Percentiles rank a stretch among this genome's conserved stretches.
These are phyloP conservation scores for Rhinopithecus roxellana DNA, from an alignment of 2,113 vertebrate species.

Conservation along the genomic window DNA sequence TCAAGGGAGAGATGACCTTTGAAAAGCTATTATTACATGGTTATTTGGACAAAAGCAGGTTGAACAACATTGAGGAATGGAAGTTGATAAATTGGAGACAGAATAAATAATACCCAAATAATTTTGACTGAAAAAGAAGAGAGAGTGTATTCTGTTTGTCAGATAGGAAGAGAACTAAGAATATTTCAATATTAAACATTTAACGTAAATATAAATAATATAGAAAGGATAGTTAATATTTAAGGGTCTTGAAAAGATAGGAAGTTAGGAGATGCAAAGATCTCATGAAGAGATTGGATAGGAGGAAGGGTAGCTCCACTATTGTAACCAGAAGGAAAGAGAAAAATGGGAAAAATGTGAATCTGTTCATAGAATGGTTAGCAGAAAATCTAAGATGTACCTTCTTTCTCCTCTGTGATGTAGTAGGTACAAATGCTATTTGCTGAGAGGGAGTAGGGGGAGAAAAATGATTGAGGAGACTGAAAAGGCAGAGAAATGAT, in stretches of 20 bases:
- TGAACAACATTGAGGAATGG: background rate
- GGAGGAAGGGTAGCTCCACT: background rate
- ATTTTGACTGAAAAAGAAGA: background rate
- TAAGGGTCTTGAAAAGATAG: background rate
- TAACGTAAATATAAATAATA: background rate
- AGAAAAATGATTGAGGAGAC: background rate
- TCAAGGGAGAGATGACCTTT: background rate
- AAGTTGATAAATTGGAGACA: background rate
- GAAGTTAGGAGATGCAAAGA: background rate
- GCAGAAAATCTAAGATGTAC: background rate
- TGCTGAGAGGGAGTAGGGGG: background rate
- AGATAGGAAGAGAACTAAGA: background rate
- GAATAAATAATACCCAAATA: background rate
- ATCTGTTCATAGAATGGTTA: background rate
- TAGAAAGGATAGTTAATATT: background rate
- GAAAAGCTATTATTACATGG: background rate
- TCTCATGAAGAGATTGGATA: background rate
- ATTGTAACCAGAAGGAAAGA: background rate
- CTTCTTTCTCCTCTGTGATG: background rate
- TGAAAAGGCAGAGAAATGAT: background rate
- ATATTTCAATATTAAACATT: background rate
- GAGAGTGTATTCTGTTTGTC: background rate
- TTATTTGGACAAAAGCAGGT: background rate
- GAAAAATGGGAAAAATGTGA: background rate
- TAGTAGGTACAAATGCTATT: too few relatives aligned